Evolutionary conservation across 2,113 vertebrate genomes (phyloP).

Genomic region (Macaca mulatta): DNA sequence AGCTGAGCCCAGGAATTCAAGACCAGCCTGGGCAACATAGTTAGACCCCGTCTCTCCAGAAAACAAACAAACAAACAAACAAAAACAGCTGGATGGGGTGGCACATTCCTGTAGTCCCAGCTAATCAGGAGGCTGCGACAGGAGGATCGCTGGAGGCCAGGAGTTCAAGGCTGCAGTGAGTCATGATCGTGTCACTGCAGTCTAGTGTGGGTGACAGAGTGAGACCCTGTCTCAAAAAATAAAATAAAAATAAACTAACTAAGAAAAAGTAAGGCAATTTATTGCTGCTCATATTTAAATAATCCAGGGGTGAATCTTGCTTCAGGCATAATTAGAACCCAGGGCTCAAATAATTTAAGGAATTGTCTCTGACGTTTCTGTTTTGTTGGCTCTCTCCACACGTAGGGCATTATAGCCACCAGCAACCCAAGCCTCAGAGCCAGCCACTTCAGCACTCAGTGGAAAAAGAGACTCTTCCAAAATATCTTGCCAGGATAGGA

Average conservation of each 20-base stretch:
- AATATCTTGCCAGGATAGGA: not conserved
- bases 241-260: not conserved
- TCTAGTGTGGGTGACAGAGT: too few species aligned
- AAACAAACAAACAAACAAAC: too few species aligned
- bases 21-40: too few species aligned
- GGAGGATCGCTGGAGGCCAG: too few species aligned
- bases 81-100: too few species aligned
- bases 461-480: not conserved
- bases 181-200: too few species aligned
- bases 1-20: too few species aligned
- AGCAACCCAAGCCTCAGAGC: not conserved
- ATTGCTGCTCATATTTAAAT: constrained; percentile 21
- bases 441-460: not conserved
- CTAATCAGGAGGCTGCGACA: too few species aligned
- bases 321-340: not conserved
- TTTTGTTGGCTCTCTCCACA: not conserved
- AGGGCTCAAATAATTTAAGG: not conserved
- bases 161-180: too few species aligned
- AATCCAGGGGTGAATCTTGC: not conserved
- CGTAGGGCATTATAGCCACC: not conserved
- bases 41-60: too few species aligned
- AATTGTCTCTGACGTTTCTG: not conserved
- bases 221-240: not conserved
- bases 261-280: not conserved
- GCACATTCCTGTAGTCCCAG: too few species aligned